Evolutionary conservation across 2,797 vertebrate genomes (phyloP).

Genomic region (Micropoecilia bifurca): DNA sequence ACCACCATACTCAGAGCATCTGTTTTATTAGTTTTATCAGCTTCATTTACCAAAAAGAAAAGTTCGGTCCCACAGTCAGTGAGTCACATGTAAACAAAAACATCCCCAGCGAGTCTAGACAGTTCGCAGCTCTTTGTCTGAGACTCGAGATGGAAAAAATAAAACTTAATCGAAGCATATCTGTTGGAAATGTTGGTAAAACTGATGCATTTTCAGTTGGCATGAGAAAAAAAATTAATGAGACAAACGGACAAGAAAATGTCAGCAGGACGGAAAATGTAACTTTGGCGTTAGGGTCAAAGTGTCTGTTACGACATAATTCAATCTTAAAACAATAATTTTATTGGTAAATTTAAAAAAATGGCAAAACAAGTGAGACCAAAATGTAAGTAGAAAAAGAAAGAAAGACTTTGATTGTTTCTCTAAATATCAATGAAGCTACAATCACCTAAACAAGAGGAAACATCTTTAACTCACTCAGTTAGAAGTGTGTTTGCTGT

Average conservation of each 20-base stretch:
- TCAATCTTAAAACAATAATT: not conserved
- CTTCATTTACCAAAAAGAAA: constrained; percentile 55
- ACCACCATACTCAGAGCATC: constrained; percentile 48
- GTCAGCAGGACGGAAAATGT: constrained; percentile 35
- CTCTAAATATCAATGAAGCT: constrained; percentile 35
- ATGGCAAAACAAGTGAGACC: constrained; percentile 14
- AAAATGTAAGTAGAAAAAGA: constrained; percentile 8
- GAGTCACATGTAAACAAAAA: constrained; percentile 70
- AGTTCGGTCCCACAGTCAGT: constrained; percentile 52
- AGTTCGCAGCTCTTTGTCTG: constrained; percentile 35
- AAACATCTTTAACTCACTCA: constrained; percentile 15
- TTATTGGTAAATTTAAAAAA: not conserved
- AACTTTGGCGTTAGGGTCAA: constrained; percentile 24
- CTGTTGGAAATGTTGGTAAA: constrained; percentile 30
- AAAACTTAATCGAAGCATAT: constrained; percentile 35
- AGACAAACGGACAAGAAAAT: constrained; percentile 5
- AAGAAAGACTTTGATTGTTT: constrained; percentile 16
- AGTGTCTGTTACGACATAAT: constrained; percentile 24
- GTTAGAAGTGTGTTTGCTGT: not conserved
- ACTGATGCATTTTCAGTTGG: constrained; percentile 28
- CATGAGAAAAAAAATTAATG: constrained; percentile 39
- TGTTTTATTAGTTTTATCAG: constrained; percentile 64
- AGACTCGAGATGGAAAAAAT: constrained; percentile 39
- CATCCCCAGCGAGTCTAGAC: constrained; percentile 49
- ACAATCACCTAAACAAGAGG: constrained; percentile 36